Percentiles rank a stretch among this genome's conserved stretches.
These are phyloP conservation scores for Leptobrachium ailaonicum DNA, from an alignment of 2,113 vertebrate species.

Conservation along the genomic window DNA sequence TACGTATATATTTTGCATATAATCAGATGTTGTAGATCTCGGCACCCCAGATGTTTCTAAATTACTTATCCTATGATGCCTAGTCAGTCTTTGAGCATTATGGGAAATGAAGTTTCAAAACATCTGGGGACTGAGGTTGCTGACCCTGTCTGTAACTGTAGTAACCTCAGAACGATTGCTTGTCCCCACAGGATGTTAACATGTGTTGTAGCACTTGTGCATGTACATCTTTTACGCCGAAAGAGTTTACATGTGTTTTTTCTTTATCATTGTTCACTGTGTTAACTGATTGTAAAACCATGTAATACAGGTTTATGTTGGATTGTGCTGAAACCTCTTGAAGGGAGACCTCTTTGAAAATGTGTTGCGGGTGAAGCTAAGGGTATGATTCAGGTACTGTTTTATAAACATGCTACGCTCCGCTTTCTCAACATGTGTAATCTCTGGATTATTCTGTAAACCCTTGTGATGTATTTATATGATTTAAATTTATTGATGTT, in stretches of 20 bases:
- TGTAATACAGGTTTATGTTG: conserved; percentile 88
- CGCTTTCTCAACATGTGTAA: conserved; percentile 65
- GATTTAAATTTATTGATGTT: conserved; percentile 17
- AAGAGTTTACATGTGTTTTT: background rate
- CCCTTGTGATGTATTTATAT: conserved; percentile 61
- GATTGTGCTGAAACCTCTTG: conserved; percentile 86
- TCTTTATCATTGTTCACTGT: conserved; percentile 68
- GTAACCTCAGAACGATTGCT: too few species aligned
- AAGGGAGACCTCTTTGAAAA: conserved; percentile 86
- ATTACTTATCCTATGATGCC: too few species aligned
- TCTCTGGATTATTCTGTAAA: conserved; percentile 67
- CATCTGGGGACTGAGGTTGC: too few species aligned
- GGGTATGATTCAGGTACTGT: conserved; percentile 87
- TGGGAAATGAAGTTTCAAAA: too few species aligned
- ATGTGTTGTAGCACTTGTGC: background rate
- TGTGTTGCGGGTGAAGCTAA: conserved; percentile 87
- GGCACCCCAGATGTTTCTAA: too few species aligned
- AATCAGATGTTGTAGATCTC: too few species aligned
- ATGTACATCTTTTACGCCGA: background rate
- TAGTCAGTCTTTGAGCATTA: too few species aligned
- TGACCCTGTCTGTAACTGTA: too few species aligned
- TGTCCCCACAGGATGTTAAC: too few species aligned
- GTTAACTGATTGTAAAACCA: conserved; percentile 87
- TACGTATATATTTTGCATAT: too few species aligned
- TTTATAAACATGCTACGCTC: conserved; percentile 79